Evolutionary conservation across 1,140 invertebrate species (phyloP), one percentile per base, ranked within the genome.

Genomic region (Manduca sexta): DNA sequence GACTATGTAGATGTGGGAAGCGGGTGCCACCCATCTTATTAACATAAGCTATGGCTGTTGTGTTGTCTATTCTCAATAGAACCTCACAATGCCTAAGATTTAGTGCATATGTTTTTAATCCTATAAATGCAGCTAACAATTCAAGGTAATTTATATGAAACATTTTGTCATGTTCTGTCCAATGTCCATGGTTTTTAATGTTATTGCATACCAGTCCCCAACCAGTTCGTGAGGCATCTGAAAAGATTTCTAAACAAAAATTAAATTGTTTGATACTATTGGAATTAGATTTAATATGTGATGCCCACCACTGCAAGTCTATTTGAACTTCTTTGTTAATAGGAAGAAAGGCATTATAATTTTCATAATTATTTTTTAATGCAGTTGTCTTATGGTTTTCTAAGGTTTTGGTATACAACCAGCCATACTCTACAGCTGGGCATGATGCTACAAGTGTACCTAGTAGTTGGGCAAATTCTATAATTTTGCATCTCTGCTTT

Each of bases 341-440:
- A n/a, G n/a, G n/a, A 11, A 34, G 6, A 34, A 10, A 14, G 33
- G 6, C 33, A 34, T 34, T 4, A 12, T 12, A 10, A n/a, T 35
- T 45, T 2, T 57, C 42, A 44, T 52, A 57, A 49, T 56, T 18
- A 46, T 56, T 17, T 40, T n/a, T 49, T 7, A 49, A 46, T 16
- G 35, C 42, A 2, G 45, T 35, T 34, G 35, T 49, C 35, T 45
- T 49, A 6, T 21, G 8, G 15, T 38, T 16, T 44, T 56, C 53
- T 3, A 56, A 50, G 1, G 16, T 10, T 37, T 56, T 56, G 11
- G 53, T 56, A 15, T 50, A 43, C 14, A 51, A 8, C 45, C 43
- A 46, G 3, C 43, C 47, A 37, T 56, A 51, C 13, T 38, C 26
- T 2, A 49, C 15, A 14, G 53, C 53, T 7, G 47, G 47, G 12